A percentile compares a stretch with the other conserved stretches of the same genome.
Conservation (phyloP, 2,888 invertebrate species). For the Agriopis leucophaearia region DNA sequence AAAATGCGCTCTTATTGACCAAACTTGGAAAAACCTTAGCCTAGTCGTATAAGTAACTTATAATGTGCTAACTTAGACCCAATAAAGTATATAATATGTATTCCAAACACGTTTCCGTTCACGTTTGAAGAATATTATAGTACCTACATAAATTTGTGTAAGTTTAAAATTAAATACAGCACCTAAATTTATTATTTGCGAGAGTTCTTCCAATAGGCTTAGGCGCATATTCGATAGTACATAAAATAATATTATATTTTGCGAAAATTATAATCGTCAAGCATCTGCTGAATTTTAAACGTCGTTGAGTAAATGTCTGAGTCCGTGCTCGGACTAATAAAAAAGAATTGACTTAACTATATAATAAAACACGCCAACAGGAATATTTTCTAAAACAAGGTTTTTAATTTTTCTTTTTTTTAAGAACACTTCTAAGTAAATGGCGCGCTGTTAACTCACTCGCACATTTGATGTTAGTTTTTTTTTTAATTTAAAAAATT, state of each 20-base stretch:
- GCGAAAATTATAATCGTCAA: slow-evolving; percentile 34
- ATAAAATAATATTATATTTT: slow-evolving; percentile 18
- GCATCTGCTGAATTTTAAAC: slow-evolving; percentile 35
- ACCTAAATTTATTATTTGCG: slow-evolving; percentile 9
- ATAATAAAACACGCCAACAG: too few species aligned
- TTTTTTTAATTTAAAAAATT: too few species aligned
- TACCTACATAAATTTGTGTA: background rate
- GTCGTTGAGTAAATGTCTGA: slow-evolving; percentile 10
- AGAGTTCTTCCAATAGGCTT: slow-evolving; percentile 7
- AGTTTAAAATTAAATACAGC: slow-evolving; percentile 1
- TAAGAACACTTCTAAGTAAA: too few species aligned
- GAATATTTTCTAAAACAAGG: too few species aligned
- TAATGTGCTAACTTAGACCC: background rate
- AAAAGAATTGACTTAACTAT: too few species aligned
- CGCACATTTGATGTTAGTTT: too few species aligned
- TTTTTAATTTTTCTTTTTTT: too few species aligned
- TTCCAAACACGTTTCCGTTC: slow-evolving; percentile 8
- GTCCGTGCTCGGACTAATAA: slow-evolving; percentile 18
- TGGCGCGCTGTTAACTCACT: too few species aligned
- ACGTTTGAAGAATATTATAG: slow-evolving; percentile 24
- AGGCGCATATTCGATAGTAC: slow-evolving; percentile 25
- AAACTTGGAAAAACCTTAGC: background rate
- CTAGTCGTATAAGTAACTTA: background rate
- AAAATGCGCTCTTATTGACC: background rate
- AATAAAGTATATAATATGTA: slow-evolving; percentile 9